Evolutionary conservation across 2,888 invertebrate genomes (phyloP), one percentile per base, ranked within the genome.

Genomic region (Chrysopilus asiliformis): DNA sequence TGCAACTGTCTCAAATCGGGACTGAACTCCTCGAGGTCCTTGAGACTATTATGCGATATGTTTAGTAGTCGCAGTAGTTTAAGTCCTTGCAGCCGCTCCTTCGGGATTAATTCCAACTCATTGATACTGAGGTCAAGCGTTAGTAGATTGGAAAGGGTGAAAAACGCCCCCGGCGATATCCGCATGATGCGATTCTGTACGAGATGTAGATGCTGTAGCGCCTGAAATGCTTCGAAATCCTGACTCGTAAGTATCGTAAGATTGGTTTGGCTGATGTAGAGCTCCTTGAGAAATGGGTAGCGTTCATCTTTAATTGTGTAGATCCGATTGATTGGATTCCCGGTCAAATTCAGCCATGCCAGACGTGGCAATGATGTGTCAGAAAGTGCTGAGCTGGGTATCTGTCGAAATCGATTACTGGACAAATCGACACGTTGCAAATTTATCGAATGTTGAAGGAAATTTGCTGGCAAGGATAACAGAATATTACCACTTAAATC

Each of bases 151-250:
- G 78, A 74, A 19, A 87, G 66, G 48, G 76, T 78, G 34, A 76
- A 74, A 56, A 91, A 87, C 34, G 89, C 86, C 26, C 85, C 81
- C 0, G 89, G 85, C 3, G 86, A 84, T 41, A 91, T 72, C 43
- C 81, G 68, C 12, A 79, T 75, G 45, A 87, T 80, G 41, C 74
- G 68, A 60, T 87, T 87, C 47, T 71, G 72, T 25, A 74, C 70
- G 47, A 87, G 62, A 53, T 76, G 77, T 38, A 87, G 68, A 52
- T 79, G 81, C 53, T 82, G 73, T 22, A 87, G 64, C 0, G 78
- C 72, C 14, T 84, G 81, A 52, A 86, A 87, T 22, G 80, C 76
- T 52, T 84, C 82, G 51, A 89, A 87, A 53, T 87, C 87, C 54
- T 79, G 81, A 47, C 81, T 82, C 1, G 84, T 84, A 32, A 89